Percentiles rank a stretch among this genome's conserved stretches.
phyloP scores from a whole-genome alignment of 2,888 invertebrate species.

The Carpatolechia fugitivella region DNA sequence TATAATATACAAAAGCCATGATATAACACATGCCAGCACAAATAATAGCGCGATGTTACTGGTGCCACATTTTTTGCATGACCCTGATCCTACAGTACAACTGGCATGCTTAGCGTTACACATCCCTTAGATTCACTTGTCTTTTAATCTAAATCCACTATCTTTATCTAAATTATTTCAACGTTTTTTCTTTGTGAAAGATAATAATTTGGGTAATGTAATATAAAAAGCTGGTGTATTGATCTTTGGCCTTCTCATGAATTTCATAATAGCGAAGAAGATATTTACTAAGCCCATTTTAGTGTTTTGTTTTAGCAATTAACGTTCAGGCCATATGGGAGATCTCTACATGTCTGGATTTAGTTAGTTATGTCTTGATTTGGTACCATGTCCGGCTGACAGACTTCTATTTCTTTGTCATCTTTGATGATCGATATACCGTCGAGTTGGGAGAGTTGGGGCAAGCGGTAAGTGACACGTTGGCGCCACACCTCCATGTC shows the following conservation, averaged over 20 bases:
- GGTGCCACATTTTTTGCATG: no score
- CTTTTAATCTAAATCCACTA: no score
- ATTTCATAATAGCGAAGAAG: background rate
- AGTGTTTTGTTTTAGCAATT: background rate
- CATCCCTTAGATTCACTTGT: no score
- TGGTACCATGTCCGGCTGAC: constrained; percentile 10
- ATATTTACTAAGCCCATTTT: background rate
- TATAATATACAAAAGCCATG: no score
- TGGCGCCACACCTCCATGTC: constrained; percentile 83
- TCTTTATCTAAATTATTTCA: no score
- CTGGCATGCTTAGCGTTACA: background rate
- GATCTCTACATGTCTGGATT: no score
- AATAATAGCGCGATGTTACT: no score
- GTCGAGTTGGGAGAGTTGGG: constrained; percentile 87
- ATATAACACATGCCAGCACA: no score
- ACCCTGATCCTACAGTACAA: background rate
- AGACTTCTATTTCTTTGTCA: background rate
- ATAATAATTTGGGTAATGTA: background rate
- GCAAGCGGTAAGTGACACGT: constrained; percentile 85
- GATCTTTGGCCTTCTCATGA: background rate
- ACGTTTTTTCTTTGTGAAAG: background rate
- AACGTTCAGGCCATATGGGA: no score
- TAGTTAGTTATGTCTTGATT: no score
- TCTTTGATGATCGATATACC: constrained; percentile 86
- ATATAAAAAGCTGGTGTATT: background rate